Evolutionary conservation across 1,140 invertebrate species (phyloP), one percentile per base, ranked within the genome.

Genomic region (Ceratoteleas bidentatus): DNA sequence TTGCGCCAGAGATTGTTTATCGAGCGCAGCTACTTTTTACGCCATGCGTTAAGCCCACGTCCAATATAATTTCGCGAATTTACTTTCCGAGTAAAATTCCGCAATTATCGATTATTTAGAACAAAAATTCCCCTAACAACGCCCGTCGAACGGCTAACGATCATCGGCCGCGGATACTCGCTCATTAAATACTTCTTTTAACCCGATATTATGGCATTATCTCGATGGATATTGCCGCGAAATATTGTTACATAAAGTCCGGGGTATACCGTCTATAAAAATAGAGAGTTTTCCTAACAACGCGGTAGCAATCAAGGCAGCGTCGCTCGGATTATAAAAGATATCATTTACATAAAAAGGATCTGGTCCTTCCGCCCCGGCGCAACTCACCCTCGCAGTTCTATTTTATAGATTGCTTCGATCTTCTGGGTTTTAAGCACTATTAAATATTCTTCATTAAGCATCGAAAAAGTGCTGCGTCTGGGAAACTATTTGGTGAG

Each of bases 271-370:
- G 15, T 45, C 9, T 33, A 45, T 32, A 45, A 9, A 60, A 45
- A 32, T 24, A 11, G 4, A 32, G 10, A 32, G 34, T 60, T 60
- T 45, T 13, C 40, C 11, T 13, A 47, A 60, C 40, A 47, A 47
- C 11, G 40, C 13, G 45, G 16, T 11, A 47, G 57, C 38, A 60
- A 60, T 47, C 40, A 47, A 33, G 13, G 24, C n/a, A 60, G 40
- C 9, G 13, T n/a, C 47, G 49, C 14, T 16, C 16, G 49, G 15
- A 38, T 52, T 52, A 52, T 52, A 52, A 64, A 64, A 64, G 15
- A 34, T 64, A 52, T 64, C 60, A 33, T 64, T 64, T 47, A 62
- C 60, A 38, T 64, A 16, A 64, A 52, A 52, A 38, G 14, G 43
- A 52, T 24, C 34, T 7, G 15, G n/a, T 15, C 32, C 8, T 6